Percentiles rank a stretch among this genome's conserved stretches.
phyloP scores from a whole-genome alignment of 92 coral and sea anemone species.

The Metridium senile region DNA sequence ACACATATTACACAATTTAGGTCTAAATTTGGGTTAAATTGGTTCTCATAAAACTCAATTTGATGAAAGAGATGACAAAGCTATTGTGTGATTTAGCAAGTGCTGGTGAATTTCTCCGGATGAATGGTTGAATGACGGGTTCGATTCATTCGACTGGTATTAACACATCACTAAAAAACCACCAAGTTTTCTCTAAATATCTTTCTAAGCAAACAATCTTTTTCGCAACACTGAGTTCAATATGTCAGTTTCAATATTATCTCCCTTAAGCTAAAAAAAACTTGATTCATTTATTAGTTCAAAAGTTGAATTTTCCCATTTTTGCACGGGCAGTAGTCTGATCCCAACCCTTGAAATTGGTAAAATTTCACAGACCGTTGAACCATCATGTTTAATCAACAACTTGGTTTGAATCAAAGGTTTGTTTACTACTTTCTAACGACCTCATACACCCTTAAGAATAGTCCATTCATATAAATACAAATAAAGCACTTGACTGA shows the following conservation, averaged over 20 bases:
- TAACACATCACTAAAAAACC: conserved; percentile 22
- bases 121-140: conserved; percentile 28
- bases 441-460: not conserved
- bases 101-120: conserved; percentile 17
- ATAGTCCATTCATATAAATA: not conserved
- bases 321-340: not conserved
- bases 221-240: conserved; percentile 22
- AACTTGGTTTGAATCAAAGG: not conserved
- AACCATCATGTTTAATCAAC: conserved; percentile 1
- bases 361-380: not conserved
- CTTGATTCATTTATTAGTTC: not conserved
- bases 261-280: not conserved
- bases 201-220: conserved; percentile 24
- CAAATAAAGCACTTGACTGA: not conserved
- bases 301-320: not conserved
- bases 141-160: conserved; percentile 21
- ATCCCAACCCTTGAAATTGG: not conserved
- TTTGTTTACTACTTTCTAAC: not conserved
- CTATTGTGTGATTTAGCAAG: conserved; percentile 1
- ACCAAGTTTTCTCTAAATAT: conserved; percentile 9
- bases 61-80: conserved; percentile 3
- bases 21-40: not conserved
- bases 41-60: conserved; percentile 4
- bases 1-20: not conserved
- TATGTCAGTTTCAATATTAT: not conserved